Percentiles rank a stretch among this genome's conserved stretches.
These are phyloP conservation scores for Stenotaenia linearis DNA, from an alignment of 2,888 invertebrate genomes.

Conservation along the genomic window DNA sequence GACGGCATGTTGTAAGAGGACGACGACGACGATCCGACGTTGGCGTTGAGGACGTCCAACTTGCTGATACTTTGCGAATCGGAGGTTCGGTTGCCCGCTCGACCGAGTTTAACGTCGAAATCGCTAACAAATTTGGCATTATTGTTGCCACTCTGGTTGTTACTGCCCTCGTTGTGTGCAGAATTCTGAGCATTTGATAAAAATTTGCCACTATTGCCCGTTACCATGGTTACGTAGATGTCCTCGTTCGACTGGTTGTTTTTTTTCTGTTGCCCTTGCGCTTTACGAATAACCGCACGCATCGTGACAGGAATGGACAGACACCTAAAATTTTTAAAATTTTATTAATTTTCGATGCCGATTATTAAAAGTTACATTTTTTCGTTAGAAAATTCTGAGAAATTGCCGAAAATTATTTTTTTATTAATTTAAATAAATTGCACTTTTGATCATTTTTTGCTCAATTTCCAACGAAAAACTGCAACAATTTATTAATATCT, in stretches of 20 bases:
- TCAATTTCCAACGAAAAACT: no score
- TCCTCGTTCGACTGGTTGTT: constrained; percentile 36
- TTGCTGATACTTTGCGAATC: constrained; percentile 30
- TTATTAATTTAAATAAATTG: background rate
- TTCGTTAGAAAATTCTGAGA: no score
- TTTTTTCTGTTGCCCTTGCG: constrained; percentile 38
- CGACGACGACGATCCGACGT: background rate
- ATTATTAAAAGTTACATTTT: no score
- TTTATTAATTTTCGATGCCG: no score
- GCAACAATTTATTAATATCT: no score
- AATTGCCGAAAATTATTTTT: background rate
- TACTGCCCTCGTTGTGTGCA: constrained; percentile 5
- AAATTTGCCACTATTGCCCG: constrained; percentile 32
- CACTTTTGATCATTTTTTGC: background rate
- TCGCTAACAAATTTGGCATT: constrained; percentile 35
- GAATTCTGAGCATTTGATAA: constrained; percentile 31
- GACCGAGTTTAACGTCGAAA: constrained; percentile 34
- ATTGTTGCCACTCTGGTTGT: constrained; percentile 1
- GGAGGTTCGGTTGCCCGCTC: constrained; percentile 24
- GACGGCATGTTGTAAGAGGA: constrained; percentile 31
- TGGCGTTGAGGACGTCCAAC: constrained; percentile 29
- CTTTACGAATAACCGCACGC: constrained; percentile 68
- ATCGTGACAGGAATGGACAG: constrained; percentile 90
- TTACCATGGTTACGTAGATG: constrained; percentile 30
- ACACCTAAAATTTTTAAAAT: constrained; percentile 51